Base-by-base conservation (phyloP, 2,797 vertebrate genomes). In the Aldrovandia affinis region DNA sequence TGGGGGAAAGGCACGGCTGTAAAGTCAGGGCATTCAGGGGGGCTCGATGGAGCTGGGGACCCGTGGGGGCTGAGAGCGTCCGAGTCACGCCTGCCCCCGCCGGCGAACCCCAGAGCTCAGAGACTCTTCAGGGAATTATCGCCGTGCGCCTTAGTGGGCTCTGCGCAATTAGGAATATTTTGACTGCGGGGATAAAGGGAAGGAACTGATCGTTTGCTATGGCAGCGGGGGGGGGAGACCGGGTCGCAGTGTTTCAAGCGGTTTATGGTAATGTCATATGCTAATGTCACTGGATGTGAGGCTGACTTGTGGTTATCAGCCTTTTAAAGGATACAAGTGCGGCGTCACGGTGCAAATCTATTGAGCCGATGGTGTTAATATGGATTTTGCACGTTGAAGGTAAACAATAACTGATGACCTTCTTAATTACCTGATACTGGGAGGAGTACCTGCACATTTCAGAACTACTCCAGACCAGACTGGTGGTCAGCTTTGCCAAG, bases 111-210 rank as follows among this genome's bases (percentile, higher is more conserved):
- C 57, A 15, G 57, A 18, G 22, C 39, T 42, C 75, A 78, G 44
- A 78, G 42, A 18, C 75, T 20, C 68, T 73, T 73, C 33, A 39
- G 68, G 14, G 68, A 73, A 73, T 73, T 73, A 73, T 33, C 68
- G 39, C 12, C 2, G 44, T 42, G 18, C 44, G 42, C 44, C 25
- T 47, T 44, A 78, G 39, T n/a, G 42, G 3, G 9, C 28, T 78
- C 75, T 8, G 75, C 36, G 42, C 75, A 78, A 78, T 78, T 44
- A 78, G 44, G 25, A 78, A 78, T 44, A 78, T 44, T 78, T 78
- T 44, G 68, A 78, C 75, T 78, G 75, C 44, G 25, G 25, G 44
- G n/a, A 50, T 42, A 39, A 73, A 73, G 39, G 18, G 68, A 73
- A 73, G 25, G 75, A 44, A 78, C 25, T 78, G 44, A 44, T 78